A percentile compares a stretch with the other conserved stretches of the same genome.
Evolutionary conservation across 2,888 invertebrate genomes (phyloP).

Genomic region (Standfussiana lucernea): DNA sequence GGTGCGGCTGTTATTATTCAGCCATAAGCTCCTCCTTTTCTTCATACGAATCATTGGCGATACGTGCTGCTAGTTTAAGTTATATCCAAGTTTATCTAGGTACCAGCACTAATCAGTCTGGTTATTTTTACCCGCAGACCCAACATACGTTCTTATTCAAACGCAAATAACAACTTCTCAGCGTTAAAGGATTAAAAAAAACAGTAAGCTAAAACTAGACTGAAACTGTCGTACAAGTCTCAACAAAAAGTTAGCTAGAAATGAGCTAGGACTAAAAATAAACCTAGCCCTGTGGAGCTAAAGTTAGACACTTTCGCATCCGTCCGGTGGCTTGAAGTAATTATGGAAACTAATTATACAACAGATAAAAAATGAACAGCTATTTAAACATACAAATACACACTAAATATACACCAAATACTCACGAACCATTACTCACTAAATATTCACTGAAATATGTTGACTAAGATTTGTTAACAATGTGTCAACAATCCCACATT

Average conservation of each 20-base stretch:
- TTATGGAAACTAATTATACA: not conserved
- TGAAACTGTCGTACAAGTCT: slow-evolving; percentile 18
- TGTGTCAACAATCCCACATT: too few species aligned
- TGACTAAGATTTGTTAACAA: too few species aligned
- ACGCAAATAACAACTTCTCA: slow-evolving; percentile 3
- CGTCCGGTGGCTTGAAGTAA: slow-evolving; percentile 19
- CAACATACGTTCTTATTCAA: slow-evolving; percentile 4
- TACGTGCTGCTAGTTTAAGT: not conserved
- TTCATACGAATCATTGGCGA: not conserved
- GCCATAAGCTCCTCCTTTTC: not conserved
- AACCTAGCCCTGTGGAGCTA: slow-evolving; percentile 14
- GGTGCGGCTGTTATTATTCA: not conserved
- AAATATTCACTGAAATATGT: too few species aligned
- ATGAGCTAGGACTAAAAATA: slow-evolving; percentile 39
- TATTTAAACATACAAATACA: not conserved
- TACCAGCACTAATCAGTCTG: not conserved
- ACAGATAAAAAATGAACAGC: not conserved
- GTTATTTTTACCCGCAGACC: not conserved
- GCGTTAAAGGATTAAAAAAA: slow-evolving; percentile 22
- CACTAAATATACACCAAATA: too few species aligned
- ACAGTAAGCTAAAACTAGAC: slow-evolving; percentile 1
- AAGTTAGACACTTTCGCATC: slow-evolving; percentile 33
- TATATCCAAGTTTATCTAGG: not conserved
- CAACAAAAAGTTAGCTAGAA: slow-evolving; percentile 37
- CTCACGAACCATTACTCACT: too few species aligned